Evolutionary conservation across 2,888 invertebrate genomes (phyloP).

Genomic region (Drosophila cracens): DNA sequence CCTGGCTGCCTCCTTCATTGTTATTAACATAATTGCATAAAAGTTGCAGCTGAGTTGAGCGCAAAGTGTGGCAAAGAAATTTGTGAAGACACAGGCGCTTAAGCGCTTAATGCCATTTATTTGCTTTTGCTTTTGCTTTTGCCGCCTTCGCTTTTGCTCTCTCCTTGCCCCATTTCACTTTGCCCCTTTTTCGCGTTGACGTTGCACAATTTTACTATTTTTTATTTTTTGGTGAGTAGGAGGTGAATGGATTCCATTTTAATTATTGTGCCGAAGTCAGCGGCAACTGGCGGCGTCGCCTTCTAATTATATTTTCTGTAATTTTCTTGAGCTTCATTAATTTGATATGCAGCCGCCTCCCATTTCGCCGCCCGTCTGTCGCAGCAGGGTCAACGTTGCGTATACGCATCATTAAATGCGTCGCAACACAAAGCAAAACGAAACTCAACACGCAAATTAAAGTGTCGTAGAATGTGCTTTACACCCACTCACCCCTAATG

Average conservation of each 20-base stretch:
- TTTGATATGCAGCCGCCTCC: slow-evolving; percentile 45
- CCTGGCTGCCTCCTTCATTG: slow-evolving; percentile 53
- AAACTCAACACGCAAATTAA: slow-evolving; percentile 64
- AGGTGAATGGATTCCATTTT: slow-evolving; percentile 32
- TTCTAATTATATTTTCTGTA: slow-evolving; percentile 16
- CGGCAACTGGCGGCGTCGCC: slow-evolving; percentile 31
- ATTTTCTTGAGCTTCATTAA: slow-evolving; percentile 57
- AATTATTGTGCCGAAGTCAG: slow-evolving; percentile 51
- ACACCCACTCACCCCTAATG: neutral
- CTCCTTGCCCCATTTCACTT: neutral
- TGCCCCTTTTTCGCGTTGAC: slow-evolving; percentile 39
- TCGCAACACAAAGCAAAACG: slow-evolving; percentile 33
- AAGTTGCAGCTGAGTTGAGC: slow-evolving; percentile 61
- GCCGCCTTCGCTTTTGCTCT: neutral
- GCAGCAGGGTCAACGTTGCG: slow-evolving; percentile 54
- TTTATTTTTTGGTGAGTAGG: slow-evolving; percentile 3
- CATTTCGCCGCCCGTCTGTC: slow-evolving; percentile 5
- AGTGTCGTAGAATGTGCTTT: slow-evolving; percentile 57
- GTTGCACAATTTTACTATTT: slow-evolving; percentile 37
- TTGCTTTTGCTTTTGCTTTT: slow-evolving; percentile 14
- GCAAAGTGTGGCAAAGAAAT: slow-evolving; percentile 63
- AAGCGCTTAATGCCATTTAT: slow-evolving; percentile 60
- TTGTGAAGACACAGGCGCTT: slow-evolving; percentile 50
- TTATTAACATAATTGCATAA: slow-evolving; percentile 81
- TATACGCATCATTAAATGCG: slow-evolving; percentile 72